phyloP scores from a whole-genome alignment of 2,797 vertebrate genomes.

The Chanos chanos region DNA sequence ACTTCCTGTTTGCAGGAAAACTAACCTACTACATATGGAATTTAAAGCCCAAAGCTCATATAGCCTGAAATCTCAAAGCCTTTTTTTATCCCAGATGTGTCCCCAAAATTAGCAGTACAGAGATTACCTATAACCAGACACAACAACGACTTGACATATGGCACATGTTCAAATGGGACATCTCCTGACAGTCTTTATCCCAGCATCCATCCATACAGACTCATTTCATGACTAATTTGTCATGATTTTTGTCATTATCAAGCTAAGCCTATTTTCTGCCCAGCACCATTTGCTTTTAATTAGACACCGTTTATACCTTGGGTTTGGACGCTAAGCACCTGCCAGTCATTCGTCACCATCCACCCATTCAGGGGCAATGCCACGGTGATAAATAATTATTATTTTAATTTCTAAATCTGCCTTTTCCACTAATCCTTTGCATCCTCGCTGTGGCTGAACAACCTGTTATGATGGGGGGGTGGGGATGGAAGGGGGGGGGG shows the following conservation, averaged over 20 bases:
- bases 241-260: constrained; percentile 14
- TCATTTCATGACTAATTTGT: constrained; percentile 22
- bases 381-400: no score
- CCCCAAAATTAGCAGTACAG: constrained; percentile 15
- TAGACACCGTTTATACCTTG: constrained; percentile 17
- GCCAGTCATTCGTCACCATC: constrained; percentile 14
- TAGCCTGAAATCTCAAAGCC: no score
- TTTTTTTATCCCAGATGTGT: no score
- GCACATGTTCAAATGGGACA: constrained; percentile 3
- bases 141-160: constrained; percentile 8
- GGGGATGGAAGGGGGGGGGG: no score
- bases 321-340: constrained; percentile 10
- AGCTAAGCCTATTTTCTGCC: constrained; percentile 8
- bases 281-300: constrained; percentile 21
- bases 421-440: no score
- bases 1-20: no score
- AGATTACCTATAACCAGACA: background rate
- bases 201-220: background rate
- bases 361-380: background rate
- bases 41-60: no score
- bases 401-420: no score
- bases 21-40: no score
- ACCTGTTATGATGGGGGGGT: no score
- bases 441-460: no score
- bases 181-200: background rate